Evolutionary conservation across 1,140 invertebrate genomes (phyloP).

Genomic region (Penaeus indicus): DNA sequence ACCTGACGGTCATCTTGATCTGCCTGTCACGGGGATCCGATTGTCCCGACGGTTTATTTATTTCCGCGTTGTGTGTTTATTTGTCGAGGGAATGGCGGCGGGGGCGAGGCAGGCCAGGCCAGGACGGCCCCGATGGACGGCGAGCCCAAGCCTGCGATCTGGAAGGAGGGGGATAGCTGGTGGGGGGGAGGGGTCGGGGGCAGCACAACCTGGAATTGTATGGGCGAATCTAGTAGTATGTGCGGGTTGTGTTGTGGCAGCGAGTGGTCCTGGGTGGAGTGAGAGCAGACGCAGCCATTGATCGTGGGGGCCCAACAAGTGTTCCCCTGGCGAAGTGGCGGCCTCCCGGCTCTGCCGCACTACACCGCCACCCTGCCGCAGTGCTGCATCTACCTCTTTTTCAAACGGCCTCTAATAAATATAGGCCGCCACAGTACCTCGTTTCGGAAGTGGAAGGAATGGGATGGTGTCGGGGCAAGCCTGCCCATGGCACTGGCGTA

Average conservation of each 20-base stretch:
- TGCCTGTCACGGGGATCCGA: too few relatives aligned
- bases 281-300: slow-evolving; percentile 61
- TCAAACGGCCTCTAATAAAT: too few relatives aligned
- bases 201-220: slow-evolving; percentile 26
- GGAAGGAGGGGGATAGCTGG: background rate
- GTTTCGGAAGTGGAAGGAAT: too few relatives aligned
- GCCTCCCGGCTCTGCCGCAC: slow-evolving; percentile 58
- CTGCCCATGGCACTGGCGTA: too few relatives aligned
- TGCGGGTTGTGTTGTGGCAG: slow-evolving; percentile 37
- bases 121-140: too few relatives aligned
- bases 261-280: slow-evolving; percentile 53
- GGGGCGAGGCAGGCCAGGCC: too few relatives aligned
- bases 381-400: slow-evolving; percentile 34
- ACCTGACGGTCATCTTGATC: too few relatives aligned
- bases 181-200: background rate
- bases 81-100: too few relatives aligned
- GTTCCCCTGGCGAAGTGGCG: slow-evolving; percentile 62
- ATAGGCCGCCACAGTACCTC: too few relatives aligned
- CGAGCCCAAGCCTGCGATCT: background rate
- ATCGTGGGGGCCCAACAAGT: slow-evolving; percentile 62
- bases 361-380: slow-evolving; percentile 61
- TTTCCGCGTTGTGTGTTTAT: too few relatives aligned
- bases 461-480: too few relatives aligned
- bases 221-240: slow-evolving; percentile 37
- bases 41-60: too few relatives aligned